Base-by-base conservation (phyloP, 2,797 vertebrate species). In the Garrulus glandarius region DNA sequence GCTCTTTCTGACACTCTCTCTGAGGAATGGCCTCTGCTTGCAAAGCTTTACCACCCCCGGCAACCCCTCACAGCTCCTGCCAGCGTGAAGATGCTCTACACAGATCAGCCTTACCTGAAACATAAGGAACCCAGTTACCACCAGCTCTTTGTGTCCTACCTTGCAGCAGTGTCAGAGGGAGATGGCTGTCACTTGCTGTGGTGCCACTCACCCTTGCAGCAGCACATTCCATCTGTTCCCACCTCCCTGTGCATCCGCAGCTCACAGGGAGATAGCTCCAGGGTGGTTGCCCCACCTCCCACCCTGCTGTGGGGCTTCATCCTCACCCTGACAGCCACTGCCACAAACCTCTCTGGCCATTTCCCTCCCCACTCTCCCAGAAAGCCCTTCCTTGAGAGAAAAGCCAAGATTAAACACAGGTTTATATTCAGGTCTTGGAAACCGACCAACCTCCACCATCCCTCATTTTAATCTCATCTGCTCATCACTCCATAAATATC, bases 381-480 rank as follows among this genome's bases (percentile, higher is more conserved):
- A 44, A 59, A 68, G 13, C 29, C 24, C 23, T 32, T 61, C 30
- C 34, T 39, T 3, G 9, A 36, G 22, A 77, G 70, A 55, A 71
- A 75, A 78, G 34, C 49, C 61, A 53, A 49, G 49, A 72, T 50
- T 34, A 84, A 78, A 78, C 15, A 36, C 1, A 3, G 53, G 3
- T 70, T 91, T 78, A 24, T 32, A 46, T 22, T 43, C 59, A 59
- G 49, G 32, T 43, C 37, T 27, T 83, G 55, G 30, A 87, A 93
- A 65, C 0, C 0, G 46, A 90, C 53, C 63, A 81, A 37, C 32
- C 61, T 89, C 78, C 41, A 2, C 19, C 32, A 50, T 71, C 61
- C 70, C 61, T 81, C 84, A 20, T 52, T 87, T 91, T 56, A 91
- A 81, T 69, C 43, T 84, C 59, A 57, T 27, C 50, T 65, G 75